Conservation (phyloP, 1,140 invertebrate genomes). For the Caenorhabditis tropicalis region DNA sequence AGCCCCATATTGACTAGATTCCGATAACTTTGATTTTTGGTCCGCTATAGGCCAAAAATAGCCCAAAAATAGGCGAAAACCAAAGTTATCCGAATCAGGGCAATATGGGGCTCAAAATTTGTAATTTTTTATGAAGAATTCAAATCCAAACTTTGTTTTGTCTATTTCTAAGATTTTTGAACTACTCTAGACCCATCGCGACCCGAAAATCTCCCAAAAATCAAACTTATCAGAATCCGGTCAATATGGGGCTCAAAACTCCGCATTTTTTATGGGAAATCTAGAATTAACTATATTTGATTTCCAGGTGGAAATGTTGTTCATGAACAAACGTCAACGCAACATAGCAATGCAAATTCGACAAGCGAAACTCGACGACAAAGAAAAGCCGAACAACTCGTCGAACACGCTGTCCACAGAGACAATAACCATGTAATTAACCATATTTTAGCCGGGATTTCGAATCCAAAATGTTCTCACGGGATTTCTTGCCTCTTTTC, state of each 20-base stretch:
- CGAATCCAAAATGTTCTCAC: background rate
- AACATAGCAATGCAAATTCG: constrained; percentile 28
- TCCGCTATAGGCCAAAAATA: too few relatives aligned
- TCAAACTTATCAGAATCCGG: too few relatives aligned
- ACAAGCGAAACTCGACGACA: background rate
- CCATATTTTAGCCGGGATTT: background rate
- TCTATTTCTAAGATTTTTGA: too few relatives aligned
- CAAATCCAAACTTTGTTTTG: too few relatives aligned
- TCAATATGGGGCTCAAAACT: too few relatives aligned
- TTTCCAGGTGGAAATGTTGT: constrained; percentile 28
- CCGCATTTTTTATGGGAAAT: too few relatives aligned
- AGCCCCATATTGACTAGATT: background rate
- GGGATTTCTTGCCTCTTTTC: constrained; percentile 4
- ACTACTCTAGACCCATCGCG: too few relatives aligned
- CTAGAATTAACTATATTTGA: too few relatives aligned
- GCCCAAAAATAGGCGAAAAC: too few relatives aligned
- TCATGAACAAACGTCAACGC: constrained; percentile 38
- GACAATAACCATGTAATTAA: constrained; percentile 21
- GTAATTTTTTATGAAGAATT: too few relatives aligned
- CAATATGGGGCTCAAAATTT: background rate
- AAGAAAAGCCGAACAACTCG: background rate
- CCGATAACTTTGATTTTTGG: background rate
- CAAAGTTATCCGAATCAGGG: too few relatives aligned
- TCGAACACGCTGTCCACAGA: constrained; percentile 4
- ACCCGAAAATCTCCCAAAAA: too few relatives aligned